Conservation (phyloP, 35 echinoderm and acorn worm genomes). For the Nesometra sesokonis region DNA sequence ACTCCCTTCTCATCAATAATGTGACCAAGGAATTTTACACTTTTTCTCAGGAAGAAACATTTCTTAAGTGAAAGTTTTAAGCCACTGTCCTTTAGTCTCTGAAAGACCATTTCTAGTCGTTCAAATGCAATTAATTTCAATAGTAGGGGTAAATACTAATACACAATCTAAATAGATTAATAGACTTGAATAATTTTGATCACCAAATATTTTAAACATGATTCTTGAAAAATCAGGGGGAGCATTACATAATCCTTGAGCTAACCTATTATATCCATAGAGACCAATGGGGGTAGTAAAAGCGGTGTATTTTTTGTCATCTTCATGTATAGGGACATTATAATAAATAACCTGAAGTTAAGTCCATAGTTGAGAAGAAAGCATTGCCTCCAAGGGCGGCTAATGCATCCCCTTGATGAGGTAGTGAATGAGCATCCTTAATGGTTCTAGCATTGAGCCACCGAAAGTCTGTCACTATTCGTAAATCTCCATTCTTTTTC, state of each 20-base stretch:
- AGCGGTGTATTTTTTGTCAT: not conserved
- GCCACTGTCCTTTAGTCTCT: no score
- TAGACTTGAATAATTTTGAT: no score
- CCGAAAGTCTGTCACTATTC: slow-evolving; percentile 40
- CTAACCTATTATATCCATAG: not conserved
- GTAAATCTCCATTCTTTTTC: slow-evolving; percentile 40
- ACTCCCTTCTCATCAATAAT: no score
- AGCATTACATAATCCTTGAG: not conserved
- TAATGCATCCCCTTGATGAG: not conserved
- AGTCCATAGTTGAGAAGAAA: not conserved
- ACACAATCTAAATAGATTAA: no score
- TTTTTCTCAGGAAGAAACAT: no score
- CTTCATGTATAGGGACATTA: not conserved
- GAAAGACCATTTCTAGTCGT: no score
- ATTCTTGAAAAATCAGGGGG: not conserved
- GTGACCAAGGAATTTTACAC: no score
- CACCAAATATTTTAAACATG: not conserved
- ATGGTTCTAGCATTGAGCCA: slow-evolving; percentile 25
- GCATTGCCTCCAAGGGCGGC: not conserved
- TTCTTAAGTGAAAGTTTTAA: no score
- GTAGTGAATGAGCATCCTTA: not conserved
- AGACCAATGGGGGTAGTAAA: not conserved
- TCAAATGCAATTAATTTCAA: no score
- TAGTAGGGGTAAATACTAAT: no score
- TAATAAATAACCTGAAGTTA: no score